These are phyloP conservation scores for Sarcophaga peregrina DNA, from an alignment of 1,140 invertebrate genomes.

Conservation along the genomic window DNA sequence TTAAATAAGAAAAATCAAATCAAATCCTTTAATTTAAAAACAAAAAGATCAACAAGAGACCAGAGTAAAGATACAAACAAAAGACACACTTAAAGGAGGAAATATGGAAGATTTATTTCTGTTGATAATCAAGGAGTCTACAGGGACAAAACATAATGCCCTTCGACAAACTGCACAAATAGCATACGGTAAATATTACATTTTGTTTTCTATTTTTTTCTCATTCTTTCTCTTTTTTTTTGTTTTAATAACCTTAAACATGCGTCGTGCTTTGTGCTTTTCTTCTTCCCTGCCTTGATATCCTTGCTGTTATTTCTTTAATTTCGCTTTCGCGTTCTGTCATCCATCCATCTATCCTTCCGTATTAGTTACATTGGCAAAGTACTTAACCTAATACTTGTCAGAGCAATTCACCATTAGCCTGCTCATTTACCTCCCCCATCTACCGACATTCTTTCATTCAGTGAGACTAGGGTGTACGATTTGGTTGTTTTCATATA, in stretches of 20 bases:
- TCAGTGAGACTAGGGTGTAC: no score
- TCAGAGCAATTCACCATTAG: no score
- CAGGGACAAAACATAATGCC: slow-evolving; percentile 76
- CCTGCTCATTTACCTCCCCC: no score
- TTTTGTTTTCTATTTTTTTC: no score
- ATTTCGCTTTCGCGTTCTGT: neutral
- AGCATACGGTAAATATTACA: slow-evolving; percentile 75
- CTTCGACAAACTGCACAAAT: slow-evolving; percentile 82
- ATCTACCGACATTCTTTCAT: no score
- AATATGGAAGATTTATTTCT: slow-evolving; percentile 85
- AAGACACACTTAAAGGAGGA: neutral
- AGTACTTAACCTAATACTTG: neutral
- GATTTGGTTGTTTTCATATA: no score
- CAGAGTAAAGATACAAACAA: no score
- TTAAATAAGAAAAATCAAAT: neutral
- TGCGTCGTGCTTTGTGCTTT: neutral
- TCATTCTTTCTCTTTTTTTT: neutral
- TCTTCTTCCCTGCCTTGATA: no score
- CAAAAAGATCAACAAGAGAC: neutral
- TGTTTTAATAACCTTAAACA: neutral
- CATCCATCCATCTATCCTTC: neutral
- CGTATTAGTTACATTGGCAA: no score
- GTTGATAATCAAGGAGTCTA: slow-evolving; percentile 82
- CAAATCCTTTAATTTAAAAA: neutral
- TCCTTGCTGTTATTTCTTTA: neutral